A percentile compares a stretch with the other conserved stretches of the same genome.
These are phyloP conservation scores for Sceliomorpha sp. DNA, from an alignment of 2,888 invertebrate species.

Conservation along the genomic window DNA sequence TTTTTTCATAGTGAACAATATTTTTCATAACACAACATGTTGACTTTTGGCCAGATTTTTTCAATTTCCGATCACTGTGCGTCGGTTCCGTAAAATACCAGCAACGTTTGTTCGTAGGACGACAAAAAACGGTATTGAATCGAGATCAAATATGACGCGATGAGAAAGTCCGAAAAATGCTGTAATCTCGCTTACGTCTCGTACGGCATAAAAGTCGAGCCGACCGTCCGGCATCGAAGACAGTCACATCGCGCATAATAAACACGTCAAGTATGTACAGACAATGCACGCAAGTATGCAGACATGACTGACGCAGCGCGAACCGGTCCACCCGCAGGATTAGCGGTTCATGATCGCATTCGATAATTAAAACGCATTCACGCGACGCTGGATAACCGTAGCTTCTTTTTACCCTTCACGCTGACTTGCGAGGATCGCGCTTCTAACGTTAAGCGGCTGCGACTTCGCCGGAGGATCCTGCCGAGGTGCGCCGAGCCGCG, in stretches of 20 bases:
- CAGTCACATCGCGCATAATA: slow-evolving; percentile 51
- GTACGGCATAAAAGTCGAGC: slow-evolving; percentile 63
- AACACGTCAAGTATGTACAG: slow-evolving; percentile 30
- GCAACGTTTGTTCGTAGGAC: no score
- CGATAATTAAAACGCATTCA: slow-evolving; percentile 31
- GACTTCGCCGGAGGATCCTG: no score
- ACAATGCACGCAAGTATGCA: slow-evolving; percentile 41
- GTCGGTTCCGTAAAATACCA: no score
- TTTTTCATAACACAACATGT: no score
- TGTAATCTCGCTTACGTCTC: no score
- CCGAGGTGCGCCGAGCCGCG: no score
- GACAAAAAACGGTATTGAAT: no score
- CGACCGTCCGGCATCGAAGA: slow-evolving; percentile 49
- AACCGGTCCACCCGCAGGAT: slow-evolving; percentile 54
- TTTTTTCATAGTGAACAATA: no score
- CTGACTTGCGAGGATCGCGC: slow-evolving; percentile 1
- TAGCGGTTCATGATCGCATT: slow-evolving; percentile 35
- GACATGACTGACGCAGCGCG: slow-evolving; percentile 45
- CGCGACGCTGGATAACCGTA: background rate
- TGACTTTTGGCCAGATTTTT: no score
- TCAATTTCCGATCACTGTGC: no score
- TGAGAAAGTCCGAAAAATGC: no score
- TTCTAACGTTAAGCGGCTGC: slow-evolving; percentile 1
- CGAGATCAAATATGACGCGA: no score
- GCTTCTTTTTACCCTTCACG: background rate